Evolutionary conservation across 2,113 vertebrate genomes (phyloP).

Genomic region (Gadus chalcogrammus): DNA sequence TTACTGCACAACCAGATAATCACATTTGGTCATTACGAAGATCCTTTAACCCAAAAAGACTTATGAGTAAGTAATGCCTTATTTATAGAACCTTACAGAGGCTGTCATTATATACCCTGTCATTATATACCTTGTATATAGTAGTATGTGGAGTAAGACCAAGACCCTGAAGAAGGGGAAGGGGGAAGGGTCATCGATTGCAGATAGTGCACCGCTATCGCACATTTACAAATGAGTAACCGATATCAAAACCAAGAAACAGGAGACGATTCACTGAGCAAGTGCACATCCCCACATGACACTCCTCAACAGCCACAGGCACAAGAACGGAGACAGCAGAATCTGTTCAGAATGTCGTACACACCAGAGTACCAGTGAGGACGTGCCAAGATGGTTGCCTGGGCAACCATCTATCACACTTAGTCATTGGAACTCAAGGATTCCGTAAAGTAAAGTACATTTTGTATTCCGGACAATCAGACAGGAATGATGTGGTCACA

Average conservation of each 20-base stretch:
- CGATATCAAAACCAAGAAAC: constrained; percentile 25
- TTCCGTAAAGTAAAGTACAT: constrained; percentile 18
- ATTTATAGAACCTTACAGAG: too few relatives aligned
- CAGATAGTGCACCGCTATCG: not conserved
- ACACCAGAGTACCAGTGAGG: constrained; percentile 14
- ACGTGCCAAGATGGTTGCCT: constrained; percentile 60
- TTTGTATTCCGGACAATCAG: too few relatives aligned
- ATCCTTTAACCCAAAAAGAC: too few relatives aligned
- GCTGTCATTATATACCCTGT: too few relatives aligned
- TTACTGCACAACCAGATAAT: too few relatives aligned
- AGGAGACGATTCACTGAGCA: constrained; percentile 4
- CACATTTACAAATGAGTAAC: constrained; percentile 32
- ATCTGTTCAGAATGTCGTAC: not conserved
- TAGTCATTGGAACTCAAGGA: constrained; percentile 35
- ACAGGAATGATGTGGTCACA: too few relatives aligned
- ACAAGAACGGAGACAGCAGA: not conserved
- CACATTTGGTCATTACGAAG: too few relatives aligned
- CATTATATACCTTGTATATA: too few relatives aligned
- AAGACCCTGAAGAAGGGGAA: too few relatives aligned
- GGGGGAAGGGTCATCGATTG: constrained; percentile 15
- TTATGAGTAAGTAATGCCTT: too few relatives aligned
- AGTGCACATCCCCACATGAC: not conserved
- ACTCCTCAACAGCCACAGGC: not conserved
- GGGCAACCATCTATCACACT: constrained; percentile 51
- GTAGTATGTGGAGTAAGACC: too few relatives aligned